Base-by-base conservation (phyloP, 2,797 vertebrate genomes). In the Telmatherina bonti region DNA sequence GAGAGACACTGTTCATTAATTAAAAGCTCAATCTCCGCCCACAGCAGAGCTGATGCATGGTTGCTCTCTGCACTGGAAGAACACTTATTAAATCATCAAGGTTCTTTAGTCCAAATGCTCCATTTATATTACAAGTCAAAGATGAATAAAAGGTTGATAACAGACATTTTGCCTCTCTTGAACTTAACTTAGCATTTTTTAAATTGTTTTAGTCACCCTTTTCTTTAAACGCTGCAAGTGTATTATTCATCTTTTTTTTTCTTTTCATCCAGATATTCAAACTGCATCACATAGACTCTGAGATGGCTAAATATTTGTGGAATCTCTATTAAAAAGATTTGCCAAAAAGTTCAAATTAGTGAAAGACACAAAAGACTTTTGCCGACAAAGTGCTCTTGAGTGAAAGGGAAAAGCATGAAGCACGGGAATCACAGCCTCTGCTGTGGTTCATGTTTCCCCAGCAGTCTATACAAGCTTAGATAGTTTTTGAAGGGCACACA, bases 21-120 rank as follows among this genome's bases (percentile, higher is more conserved):
- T 89, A 88, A 82, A 80, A 70, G 64, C 65, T 67, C 70, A 65
- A 11, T 84, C 85, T 89, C 82, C 84, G 33, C 86, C 88, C 82
- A 81, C 71, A 66, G 72, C 53, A 64, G 70, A 89, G 78, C 62
- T 66, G 63, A 67, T 27, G 51, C 36, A 73, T 70, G 73, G 81
- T 81, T 79, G 66, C 69, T 82, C 64, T 77, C 76, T 80, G 75
- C 67, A 49, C 59, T 63, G 59, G 30, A 63, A 79, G 72, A 79
- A 54, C 58, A 65, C 45, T 69, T 47, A 53, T 53, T 27, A 67
- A 15, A 59, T 49, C 13, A 1, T 62, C 16, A 2, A 22, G 2
- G 13, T 26, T 63, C 43, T 33, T 49, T n/a, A 10, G 18, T 30
- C 13, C 26, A 61, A 61, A 24, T 9, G 1, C 18, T 61, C 26